A percentile compares a stretch with the other conserved stretches of the same genome.
Conservation (phyloP, 37 sponge, comb jelly and placozoan species). For the Chondrosia reniformis region DNA sequence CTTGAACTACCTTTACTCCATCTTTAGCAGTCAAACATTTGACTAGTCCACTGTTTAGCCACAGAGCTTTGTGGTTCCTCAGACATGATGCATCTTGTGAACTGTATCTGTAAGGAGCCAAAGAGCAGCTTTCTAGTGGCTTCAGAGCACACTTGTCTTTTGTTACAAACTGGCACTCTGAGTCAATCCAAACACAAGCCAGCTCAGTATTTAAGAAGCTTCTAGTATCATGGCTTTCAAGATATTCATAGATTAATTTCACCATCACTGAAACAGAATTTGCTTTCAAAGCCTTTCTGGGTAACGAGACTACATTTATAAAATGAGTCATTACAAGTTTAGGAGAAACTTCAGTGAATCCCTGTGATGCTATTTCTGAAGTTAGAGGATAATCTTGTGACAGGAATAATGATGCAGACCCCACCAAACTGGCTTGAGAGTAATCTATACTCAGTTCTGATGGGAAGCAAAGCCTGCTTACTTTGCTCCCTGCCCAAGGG, state of each 20-base stretch:
- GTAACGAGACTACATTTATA: too few relatives aligned
- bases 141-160: background rate
- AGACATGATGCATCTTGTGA: background rate
- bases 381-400: too few relatives aligned
- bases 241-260: background rate
- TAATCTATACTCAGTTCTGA: too few relatives aligned
- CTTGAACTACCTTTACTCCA: background rate
- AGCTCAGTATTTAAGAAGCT: background rate
- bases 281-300: too few relatives aligned
- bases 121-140: background rate
- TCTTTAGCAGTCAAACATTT: background rate
- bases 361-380: too few relatives aligned
- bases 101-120: conserved; percentile 5
- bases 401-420: conserved; percentile 26
- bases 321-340: too few relatives aligned
- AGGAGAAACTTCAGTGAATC: too few relatives aligned
- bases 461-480: conserved; percentile 1
- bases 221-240: background rate
- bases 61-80: background rate
- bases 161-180: background rate
- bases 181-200: background rate
- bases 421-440: conserved; percentile 8
- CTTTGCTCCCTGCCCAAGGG: background rate
- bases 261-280: background rate
- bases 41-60: background rate